Evolutionary conservation across 37 sponge, comb jelly and placozoan genomes (phyloP).

Genomic region (Halichondria panicea): DNA sequence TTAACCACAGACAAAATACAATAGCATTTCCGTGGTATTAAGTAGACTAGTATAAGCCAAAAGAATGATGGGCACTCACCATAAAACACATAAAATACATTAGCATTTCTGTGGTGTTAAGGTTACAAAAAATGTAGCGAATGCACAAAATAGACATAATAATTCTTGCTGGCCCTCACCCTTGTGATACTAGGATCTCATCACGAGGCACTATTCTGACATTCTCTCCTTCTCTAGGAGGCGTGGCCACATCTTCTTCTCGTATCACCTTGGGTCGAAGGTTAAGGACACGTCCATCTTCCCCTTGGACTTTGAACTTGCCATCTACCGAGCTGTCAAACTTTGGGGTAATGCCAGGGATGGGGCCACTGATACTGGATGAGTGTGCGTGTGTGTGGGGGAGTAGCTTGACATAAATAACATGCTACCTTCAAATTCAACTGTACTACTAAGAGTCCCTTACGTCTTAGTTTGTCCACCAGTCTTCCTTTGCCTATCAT

Average conservation of each 20-base stretch:
- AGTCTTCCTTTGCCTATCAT: background rate
- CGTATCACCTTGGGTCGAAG: constrained; percentile 40
- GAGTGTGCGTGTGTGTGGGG: background rate
- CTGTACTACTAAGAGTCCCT: background rate
- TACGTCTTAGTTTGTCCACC: background rate
- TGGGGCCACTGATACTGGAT: constrained; percentile 63
- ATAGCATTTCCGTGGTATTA: no score
- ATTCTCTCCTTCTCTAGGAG: constrained; percentile 8
- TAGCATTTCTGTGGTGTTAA: background rate
- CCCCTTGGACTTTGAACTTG: constrained; percentile 41
- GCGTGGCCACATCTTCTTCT: constrained; percentile 46
- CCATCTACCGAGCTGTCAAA: constrained; percentile 28
- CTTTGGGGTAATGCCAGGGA: constrained; percentile 35
- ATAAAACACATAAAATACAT: no score
- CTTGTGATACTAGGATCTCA: background rate
- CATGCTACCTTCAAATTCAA: background rate
- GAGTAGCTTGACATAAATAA: background rate
- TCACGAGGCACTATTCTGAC: constrained; percentile 4
- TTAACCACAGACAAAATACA: no score
- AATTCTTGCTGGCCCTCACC: no score
- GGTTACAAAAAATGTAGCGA: background rate
- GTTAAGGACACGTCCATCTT: constrained; percentile 19
- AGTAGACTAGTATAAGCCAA: no score
- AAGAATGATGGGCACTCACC: no score
- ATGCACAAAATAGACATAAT: background rate